Conservation (phyloP, 1,140 invertebrate genomes). For the Drosophila bipectinata region DNA sequence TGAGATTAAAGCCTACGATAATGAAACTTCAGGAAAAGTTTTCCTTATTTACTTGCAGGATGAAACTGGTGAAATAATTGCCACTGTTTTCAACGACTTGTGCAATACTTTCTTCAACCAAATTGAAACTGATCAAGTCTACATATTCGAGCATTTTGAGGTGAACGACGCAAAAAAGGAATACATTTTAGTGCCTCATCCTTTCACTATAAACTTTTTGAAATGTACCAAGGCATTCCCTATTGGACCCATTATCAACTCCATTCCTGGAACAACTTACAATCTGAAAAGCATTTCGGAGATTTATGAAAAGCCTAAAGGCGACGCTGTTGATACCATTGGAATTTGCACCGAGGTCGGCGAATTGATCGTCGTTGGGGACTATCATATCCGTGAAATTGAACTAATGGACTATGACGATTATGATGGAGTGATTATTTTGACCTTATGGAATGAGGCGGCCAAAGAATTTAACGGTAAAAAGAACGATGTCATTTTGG, state of each 20-base stretch:
- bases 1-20: neutral
- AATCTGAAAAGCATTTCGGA: neutral
- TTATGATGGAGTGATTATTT: neutral
- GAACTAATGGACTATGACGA: neutral
- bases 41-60: slow-evolving; percentile 3
- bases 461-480: neutral
- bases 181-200: neutral
- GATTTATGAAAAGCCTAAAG: neutral
- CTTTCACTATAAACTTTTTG: neutral
- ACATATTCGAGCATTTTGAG: neutral
- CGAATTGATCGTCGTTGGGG: neutral
- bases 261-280: neutral
- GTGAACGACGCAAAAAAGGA: too few relatives aligned
- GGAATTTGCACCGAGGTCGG: neutral
- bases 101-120: neutral
- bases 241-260: neutral
- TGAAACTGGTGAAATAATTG: slow-evolving; percentile 8
- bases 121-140: neutral
- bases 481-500: neutral
- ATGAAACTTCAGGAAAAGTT: neutral
- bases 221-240: neutral
- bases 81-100: neutral
- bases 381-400: slow-evolving; percentile 2
- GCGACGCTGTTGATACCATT: neutral
- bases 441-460: slow-evolving; percentile 5